A percentile compares a stretch with the other conserved stretches of the same genome.
Evolutionary conservation across 92 coral and sea anemone species (phyloP).

Genomic region (Epizoanthus rinbou): DNA sequence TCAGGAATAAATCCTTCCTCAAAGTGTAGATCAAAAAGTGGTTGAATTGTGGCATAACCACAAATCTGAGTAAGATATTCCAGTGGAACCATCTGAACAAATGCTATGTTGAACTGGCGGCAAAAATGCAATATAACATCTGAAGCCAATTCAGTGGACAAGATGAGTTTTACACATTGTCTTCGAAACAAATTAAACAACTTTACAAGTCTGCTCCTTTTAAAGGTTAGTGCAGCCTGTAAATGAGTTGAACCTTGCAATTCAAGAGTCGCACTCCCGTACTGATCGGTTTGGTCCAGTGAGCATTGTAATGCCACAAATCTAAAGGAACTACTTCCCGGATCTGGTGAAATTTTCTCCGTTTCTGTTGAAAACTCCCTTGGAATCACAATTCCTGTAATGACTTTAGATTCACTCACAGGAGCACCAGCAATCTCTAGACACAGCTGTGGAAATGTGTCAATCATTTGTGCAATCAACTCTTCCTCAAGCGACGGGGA

Average conservation of each 20-base stretch:
- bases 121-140: conserved; percentile 79
- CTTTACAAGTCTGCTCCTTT: conserved; percentile 43
- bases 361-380: conserved; percentile 75
- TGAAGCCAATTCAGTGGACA: conserved; percentile 70
- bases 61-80: conserved; percentile 71
- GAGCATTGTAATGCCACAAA: conserved; percentile 71
- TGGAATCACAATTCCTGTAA: conserved; percentile 83
- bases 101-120: conserved; percentile 74
- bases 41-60: conserved; percentile 57
- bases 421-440: conserved; percentile 76
- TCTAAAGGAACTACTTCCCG: conserved; percentile 41
- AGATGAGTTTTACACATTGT: conserved; percentile 64
- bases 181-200: conserved; percentile 52
- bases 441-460: conserved; percentile 73
- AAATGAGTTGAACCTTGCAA: conserved; percentile 40
- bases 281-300: conserved; percentile 52
- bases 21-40: conserved; percentile 51
- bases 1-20: conserved; percentile 40
- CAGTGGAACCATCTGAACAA: conserved; percentile 79
- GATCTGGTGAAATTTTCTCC: conserved; percentile 36
- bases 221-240: conserved; percentile 55
- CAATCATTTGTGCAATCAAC: conserved; percentile 57
- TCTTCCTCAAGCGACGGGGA: conserved; percentile 52
- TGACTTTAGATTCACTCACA: conserved; percentile 63
- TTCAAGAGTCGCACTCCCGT: conserved; percentile 47